phyloP scores from a whole-genome alignment of 2,888 invertebrate genomes.

The Aphodius granarius region DNA sequence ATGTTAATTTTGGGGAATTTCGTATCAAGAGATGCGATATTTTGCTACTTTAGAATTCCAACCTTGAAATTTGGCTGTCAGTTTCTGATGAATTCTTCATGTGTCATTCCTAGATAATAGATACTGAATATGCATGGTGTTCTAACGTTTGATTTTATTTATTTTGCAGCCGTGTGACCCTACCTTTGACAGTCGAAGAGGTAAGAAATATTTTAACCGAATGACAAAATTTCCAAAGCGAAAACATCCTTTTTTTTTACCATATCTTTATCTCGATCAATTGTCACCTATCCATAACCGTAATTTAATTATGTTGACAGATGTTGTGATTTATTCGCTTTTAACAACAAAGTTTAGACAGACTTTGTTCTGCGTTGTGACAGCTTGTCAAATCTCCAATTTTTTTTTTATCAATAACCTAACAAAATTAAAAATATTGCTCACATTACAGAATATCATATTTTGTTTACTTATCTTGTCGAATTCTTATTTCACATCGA shows the following conservation, averaged over 20 bases:
- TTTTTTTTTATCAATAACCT: too few species aligned
- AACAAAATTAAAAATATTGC: too few species aligned
- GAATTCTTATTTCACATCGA: too few species aligned
- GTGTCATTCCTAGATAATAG: conserved; percentile 22
- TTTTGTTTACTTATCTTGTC: too few species aligned
- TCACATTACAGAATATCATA: too few species aligned
- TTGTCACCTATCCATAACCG: too few species aligned
- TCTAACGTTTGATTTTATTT: conserved; percentile 29
- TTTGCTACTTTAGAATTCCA: conserved; percentile 11
- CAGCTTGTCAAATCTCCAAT: too few species aligned
- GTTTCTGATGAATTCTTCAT: conserved; percentile 16
- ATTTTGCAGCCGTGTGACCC: conserved; percentile 84
- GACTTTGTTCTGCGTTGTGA: too few species aligned
- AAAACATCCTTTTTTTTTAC: conserved; percentile 3
- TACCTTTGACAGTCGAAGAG: conserved; percentile 96
- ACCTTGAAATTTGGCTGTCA: conserved; percentile 34
- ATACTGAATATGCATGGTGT: too few species aligned
- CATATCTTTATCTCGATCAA: neutral
- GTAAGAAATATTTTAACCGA: conserved; percentile 59
- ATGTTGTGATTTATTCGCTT: too few species aligned
- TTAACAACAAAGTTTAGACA: too few species aligned
- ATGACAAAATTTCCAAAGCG: neutral
- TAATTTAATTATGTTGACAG: too few species aligned
- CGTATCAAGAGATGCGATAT: neutral
- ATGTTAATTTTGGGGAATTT: neutral